Percentiles rank a stretch among this genome's conserved stretches.
Conservation (phyloP, 2,888 invertebrate genomes). For the Lymantria dispar region DNA sequence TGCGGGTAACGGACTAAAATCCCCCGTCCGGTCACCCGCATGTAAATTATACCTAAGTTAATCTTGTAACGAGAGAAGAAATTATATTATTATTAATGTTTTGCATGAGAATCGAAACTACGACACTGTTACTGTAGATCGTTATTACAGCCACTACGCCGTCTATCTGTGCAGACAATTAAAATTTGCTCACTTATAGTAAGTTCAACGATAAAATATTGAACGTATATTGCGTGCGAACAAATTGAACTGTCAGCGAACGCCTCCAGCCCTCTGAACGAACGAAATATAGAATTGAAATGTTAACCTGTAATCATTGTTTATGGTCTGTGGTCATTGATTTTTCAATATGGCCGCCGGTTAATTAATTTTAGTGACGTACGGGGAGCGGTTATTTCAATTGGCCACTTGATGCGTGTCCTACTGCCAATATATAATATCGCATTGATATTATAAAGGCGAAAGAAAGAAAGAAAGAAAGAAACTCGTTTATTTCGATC, state of each 20-base stretch:
- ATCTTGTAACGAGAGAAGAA: too few relatives aligned
- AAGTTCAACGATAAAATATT: conserved; percentile 13
- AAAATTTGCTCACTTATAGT: conserved; percentile 1
- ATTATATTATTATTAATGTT: too few relatives aligned
- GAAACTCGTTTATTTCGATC: too few relatives aligned
- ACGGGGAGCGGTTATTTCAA: not conserved
- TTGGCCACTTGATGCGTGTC: not conserved
- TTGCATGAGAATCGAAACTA: too few relatives aligned
- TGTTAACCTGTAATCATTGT: not conserved
- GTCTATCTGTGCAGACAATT: not conserved
- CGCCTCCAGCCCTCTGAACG: not conserved
- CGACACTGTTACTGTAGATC: too few relatives aligned
- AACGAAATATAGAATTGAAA: not conserved
- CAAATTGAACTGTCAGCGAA: conserved; percentile 27
- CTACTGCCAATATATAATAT: too few relatives aligned
- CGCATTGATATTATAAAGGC: too few relatives aligned
- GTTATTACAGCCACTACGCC: too few relatives aligned
- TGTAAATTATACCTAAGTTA: too few relatives aligned
- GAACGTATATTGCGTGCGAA: conserved; percentile 14
- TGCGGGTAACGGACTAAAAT: too few relatives aligned
- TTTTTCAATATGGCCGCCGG: not conserved
- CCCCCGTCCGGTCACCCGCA: too few relatives aligned
- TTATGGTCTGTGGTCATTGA: not conserved
- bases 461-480: too few relatives aligned
- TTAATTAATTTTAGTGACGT: not conserved